Evolutionary conservation across 1,140 invertebrate species (phyloP).

Genomic region (Babylonia areolata): DNA sequence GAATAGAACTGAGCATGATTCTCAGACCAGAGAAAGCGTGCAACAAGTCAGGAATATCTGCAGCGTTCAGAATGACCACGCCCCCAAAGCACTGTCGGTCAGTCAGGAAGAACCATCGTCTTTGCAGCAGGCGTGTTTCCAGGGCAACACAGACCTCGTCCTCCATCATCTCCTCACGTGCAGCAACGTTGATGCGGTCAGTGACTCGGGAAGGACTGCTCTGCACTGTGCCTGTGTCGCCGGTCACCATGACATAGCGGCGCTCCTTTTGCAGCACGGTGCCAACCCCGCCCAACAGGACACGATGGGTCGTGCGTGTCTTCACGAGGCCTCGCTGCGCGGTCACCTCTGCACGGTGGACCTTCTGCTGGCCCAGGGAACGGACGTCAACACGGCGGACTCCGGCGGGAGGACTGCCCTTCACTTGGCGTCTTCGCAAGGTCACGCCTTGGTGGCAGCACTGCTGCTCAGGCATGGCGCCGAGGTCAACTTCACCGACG

Average conservation of each 20-base stretch:
- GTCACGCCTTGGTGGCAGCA: slow-evolving; percentile 32
- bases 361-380: slow-evolving; percentile 50
- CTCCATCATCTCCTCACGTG: background rate
- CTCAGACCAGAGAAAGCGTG: too few relatives aligned
- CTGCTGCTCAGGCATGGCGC: slow-evolving; percentile 43
- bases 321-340: background rate
- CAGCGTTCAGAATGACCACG: too few relatives aligned
- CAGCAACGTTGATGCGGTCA: background rate
- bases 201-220: background rate
- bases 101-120: background rate
- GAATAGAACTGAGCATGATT: too few relatives aligned
- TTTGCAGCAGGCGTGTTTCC: slow-evolving; percentile 5
- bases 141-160: background rate
- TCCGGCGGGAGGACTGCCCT: slow-evolving; percentile 54
- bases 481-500: slow-evolving; percentile 57
- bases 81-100: too few relatives aligned
- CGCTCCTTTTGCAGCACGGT: background rate
- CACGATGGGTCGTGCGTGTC: background rate
- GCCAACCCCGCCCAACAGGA: background rate
- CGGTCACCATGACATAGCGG: background rate
- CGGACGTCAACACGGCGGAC: slow-evolving; percentile 50
- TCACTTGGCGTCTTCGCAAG: slow-evolving; percentile 42
- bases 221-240: slow-evolving; percentile 24
- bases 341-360: background rate
- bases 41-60: too few relatives aligned